phyloP scores from a whole-genome alignment of 2,797 vertebrate genomes.

The Sphenodon punctatus region DNA sequence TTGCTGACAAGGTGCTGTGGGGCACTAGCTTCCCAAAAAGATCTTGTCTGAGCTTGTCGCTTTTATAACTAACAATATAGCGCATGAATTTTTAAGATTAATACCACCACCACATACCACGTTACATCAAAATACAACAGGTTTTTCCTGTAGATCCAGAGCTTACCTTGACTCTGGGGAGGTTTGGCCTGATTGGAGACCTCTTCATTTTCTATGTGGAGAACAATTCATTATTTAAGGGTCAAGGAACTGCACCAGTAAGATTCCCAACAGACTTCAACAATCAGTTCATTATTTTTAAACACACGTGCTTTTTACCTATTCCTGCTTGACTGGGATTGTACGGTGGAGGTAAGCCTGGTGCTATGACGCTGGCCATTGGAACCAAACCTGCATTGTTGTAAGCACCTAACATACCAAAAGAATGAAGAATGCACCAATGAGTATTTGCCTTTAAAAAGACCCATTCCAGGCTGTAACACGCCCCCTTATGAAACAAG shows the following conservation, averaged over 20 bases:
- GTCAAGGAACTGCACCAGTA: neutral
- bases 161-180: conserved; percentile 79
- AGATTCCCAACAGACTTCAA: too few species aligned
- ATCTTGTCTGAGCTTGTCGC: neutral
- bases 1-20: neutral
- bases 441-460: neutral
- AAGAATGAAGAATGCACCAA: neutral
- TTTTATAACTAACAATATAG: neutral
- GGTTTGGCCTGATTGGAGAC: conserved; percentile 74
- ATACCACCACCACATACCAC: too few species aligned
- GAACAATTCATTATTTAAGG: conserved; percentile 48
- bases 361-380: conserved; percentile 89
- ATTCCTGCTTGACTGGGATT: conserved; percentile 77
- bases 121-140: neutral
- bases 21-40: neutral
- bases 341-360: conserved; percentile 88
- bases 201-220: conserved; percentile 79
- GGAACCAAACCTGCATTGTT: conserved; percentile 95
- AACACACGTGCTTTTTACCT: conserved; percentile 75
- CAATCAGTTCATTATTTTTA: too few species aligned
- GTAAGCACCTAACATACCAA: conserved; percentile 89
- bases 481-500: neutral
- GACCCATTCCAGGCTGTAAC: neutral
- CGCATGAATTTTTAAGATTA: neutral
- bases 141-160: conserved; percentile 3